A percentile compares a stretch with the other conserved stretches of the same genome.
These are phyloP conservation scores for Drosophila orosa DNA, from an alignment of 1,140 invertebrate species.

Conservation along the genomic window DNA sequence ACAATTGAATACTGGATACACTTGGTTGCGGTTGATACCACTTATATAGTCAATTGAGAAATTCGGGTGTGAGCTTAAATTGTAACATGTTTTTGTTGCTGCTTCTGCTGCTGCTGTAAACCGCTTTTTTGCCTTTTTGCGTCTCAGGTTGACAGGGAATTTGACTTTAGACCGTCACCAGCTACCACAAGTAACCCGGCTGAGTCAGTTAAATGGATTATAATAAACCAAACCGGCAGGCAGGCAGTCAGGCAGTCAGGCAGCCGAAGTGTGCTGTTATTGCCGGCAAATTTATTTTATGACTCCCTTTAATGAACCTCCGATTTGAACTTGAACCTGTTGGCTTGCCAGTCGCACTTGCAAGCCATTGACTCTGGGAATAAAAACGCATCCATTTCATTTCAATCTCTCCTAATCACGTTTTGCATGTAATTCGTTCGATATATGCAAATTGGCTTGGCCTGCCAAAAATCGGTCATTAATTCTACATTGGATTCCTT, in stretches of 20 bases:
- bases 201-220: slow-evolving; percentile 42
- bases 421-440: slow-evolving; percentile 33
- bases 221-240: slow-evolving; percentile 39
- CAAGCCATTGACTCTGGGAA: slow-evolving; percentile 35
- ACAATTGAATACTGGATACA: slow-evolving; percentile 46
- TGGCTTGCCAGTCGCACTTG: slow-evolving; percentile 10
- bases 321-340: slow-evolving; percentile 51
- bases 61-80: slow-evolving; percentile 40
- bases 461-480: slow-evolving; percentile 28
- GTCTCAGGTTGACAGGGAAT: slow-evolving; percentile 70
- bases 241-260: slow-evolving; percentile 24
- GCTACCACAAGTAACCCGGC: slow-evolving; percentile 46
- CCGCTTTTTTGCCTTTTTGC: slow-evolving; percentile 55
- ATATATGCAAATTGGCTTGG: slow-evolving; percentile 34
- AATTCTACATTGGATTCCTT: slow-evolving; percentile 17
- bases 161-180: slow-evolving; percentile 72
- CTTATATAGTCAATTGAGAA: slow-evolving; percentile 66
- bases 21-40: slow-evolving; percentile 14
- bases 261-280: slow-evolving; percentile 37
- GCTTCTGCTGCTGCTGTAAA: slow-evolving; percentile 8
- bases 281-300: slow-evolving; percentile 47
- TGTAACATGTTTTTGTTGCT: slow-evolving; percentile 36
- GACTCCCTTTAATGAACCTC: slow-evolving; percentile 73
- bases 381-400: slow-evolving; percentile 2
- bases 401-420: slow-evolving; percentile 40